Conservation (phyloP, 1,140 invertebrate genomes). For the Anoplolepis gracilipes region DNA sequence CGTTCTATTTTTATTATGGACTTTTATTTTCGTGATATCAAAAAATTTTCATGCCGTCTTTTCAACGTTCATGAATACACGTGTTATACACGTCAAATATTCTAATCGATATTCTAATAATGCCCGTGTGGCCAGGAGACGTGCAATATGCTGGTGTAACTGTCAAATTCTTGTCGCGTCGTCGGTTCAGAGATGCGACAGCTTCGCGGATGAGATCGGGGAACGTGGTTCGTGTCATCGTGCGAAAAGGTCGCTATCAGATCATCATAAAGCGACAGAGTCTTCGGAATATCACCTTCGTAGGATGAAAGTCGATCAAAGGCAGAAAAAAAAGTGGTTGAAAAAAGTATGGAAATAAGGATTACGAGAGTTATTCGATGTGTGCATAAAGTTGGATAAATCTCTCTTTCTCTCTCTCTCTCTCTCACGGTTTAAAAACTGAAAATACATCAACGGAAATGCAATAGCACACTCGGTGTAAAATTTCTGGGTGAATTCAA, state of each 20-base stretch:
- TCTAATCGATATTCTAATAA: conserved; percentile 56
- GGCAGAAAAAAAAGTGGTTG: too few species aligned
- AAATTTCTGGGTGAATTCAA: conserved; percentile 50
- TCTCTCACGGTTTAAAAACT: background rate
- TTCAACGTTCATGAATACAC: conserved; percentile 5
- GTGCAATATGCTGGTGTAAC: conserved; percentile 52
- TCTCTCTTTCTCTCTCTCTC: background rate
- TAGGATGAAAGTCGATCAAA: conserved; percentile 42
- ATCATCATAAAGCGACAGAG: conserved; percentile 35
- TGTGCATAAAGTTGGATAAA: conserved; percentile 17
- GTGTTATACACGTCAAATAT: conserved; percentile 28
- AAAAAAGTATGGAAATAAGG: conserved; percentile 1
- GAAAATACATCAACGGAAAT: background rate
- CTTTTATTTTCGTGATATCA: background rate
- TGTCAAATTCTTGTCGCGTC: conserved; percentile 52
- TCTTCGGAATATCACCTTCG: conserved; percentile 36
- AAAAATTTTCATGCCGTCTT: conserved; percentile 23
- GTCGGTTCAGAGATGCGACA: conserved; percentile 15
- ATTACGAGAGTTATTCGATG: conserved; percentile 6
- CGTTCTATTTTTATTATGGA: background rate
- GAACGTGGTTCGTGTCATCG: conserved; percentile 25
- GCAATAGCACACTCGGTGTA: conserved; percentile 35
- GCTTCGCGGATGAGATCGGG: conserved; percentile 25
- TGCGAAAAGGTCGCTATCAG: conserved; percentile 24
- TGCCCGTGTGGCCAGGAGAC: conserved; percentile 9